Evolutionary conservation across 2,888 invertebrate species (phyloP).

Genomic region (Xanthorhoe designata): DNA sequence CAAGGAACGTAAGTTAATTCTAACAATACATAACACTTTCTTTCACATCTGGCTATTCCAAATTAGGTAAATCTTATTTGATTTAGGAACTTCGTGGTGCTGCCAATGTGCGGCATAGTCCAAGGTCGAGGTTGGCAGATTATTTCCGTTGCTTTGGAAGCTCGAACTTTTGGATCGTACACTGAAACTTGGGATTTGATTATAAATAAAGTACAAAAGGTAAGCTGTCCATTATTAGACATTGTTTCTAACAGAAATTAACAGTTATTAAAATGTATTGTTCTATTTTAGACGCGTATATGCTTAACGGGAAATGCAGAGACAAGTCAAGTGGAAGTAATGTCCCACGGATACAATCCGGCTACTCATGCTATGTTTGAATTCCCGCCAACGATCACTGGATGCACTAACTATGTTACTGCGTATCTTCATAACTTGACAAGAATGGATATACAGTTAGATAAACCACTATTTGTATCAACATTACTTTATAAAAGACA

Average conservation of each 20-base stretch:
- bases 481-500: neutral
- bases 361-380: conserved; percentile 71
- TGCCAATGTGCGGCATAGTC: conserved; percentile 79
- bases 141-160: conserved; percentile 76
- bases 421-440: conserved; percentile 77
- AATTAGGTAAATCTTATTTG: neutral
- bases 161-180: conserved; percentile 70
- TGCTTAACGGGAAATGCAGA: conserved; percentile 74
- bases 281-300: conserved; percentile 61
- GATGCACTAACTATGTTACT: conserved; percentile 73
- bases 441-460: conserved; percentile 78
- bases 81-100: conserved; percentile 63
- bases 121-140: conserved; percentile 78
- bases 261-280: neutral
- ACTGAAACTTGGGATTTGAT: conserved; percentile 76
- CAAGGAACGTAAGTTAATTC: conserved; percentile 64
- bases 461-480: neutral
- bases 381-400: conserved; percentile 78
- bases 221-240: conserved; percentile 37
- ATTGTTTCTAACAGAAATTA: neutral
- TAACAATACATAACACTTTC: neutral
- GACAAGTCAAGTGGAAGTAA: conserved; percentile 69
- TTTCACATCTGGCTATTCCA: too few relatives aligned
- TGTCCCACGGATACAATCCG: conserved; percentile 76
- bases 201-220: conserved; percentile 72